Percentiles rank a stretch among this genome's conserved stretches.
Evolutionary conservation across 1,140 invertebrate genomes (phyloP).

Genomic region (Saccostrea cuccullata): DNA sequence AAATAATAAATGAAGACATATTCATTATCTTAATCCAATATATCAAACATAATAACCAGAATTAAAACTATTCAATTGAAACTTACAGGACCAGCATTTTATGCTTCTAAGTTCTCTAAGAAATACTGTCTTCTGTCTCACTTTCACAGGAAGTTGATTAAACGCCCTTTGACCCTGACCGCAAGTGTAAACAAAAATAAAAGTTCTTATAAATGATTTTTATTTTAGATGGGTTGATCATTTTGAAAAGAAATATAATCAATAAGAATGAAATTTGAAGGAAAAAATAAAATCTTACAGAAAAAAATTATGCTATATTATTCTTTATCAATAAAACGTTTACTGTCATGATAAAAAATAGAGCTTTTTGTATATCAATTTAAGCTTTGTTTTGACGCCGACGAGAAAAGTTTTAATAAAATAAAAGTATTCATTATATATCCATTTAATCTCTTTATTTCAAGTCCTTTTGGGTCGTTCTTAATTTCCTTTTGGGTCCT

Average conservation of each 20-base stretch:
- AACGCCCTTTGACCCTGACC: slow-evolving; percentile 33
- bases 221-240: not conserved
- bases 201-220: not conserved
- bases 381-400: not conserved
- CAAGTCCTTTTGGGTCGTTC: no score
- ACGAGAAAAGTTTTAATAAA: no score
- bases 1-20: no score
- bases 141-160: slow-evolving; percentile 15
- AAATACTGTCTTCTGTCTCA: not conserved
- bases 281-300: not conserved
- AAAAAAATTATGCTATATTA: not conserved
- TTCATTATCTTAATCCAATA: no score
- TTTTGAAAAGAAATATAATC: no score
- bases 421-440: no score
- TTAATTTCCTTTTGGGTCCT: no score
- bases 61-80: not conserved
- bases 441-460: no score
- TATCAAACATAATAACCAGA: not conserved
- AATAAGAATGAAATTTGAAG: no score
- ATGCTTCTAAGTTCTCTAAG: not conserved
- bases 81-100: not conserved
- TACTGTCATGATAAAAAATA: not conserved
- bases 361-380: not conserved
- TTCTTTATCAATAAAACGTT: not conserved
- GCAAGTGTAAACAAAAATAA: slow-evolving; percentile 21